phyloP scores from a whole-genome alignment of 1,140 invertebrate genomes.

The Drosophila oshimai region DNA sequence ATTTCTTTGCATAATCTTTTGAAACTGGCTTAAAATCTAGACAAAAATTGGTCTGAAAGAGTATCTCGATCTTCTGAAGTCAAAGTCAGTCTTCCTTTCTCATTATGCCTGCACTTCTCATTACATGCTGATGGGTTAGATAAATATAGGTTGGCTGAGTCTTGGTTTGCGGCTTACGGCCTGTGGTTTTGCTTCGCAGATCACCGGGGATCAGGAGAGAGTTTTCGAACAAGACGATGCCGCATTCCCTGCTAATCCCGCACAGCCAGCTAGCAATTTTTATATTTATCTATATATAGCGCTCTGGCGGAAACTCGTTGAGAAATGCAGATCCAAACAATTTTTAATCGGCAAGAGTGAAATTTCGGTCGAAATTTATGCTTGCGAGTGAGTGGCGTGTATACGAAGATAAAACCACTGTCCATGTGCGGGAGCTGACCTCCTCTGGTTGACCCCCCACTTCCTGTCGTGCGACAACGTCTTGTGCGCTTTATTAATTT shows the following conservation, averaged over 20 bases:
- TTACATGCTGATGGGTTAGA: slow-evolving; percentile 27
- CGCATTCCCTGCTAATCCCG: background rate
- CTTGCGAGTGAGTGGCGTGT: too few species aligned
- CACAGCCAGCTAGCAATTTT: background rate
- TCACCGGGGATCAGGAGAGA: background rate
- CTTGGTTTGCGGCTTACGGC: slow-evolving; percentile 16
- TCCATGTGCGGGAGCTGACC: slow-evolving; percentile 48
- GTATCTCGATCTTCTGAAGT: background rate
- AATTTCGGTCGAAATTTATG: slow-evolving; percentile 36
- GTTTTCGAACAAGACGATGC: background rate
- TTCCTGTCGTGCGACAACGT: slow-evolving; percentile 64
- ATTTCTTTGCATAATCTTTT: background rate
- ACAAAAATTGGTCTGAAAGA: background rate
- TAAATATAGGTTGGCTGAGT: slow-evolving; percentile 24
- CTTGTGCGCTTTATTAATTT: slow-evolving; percentile 57
- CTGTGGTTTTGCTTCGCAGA: slow-evolving; percentile 40
- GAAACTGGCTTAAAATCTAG: too few species aligned
- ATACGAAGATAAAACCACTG: background rate
- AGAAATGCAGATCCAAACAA: background rate
- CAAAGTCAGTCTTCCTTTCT: background rate
- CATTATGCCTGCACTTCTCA: slow-evolving; percentile 18
- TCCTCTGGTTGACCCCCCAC: slow-evolving; percentile 57
- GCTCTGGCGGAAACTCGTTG: background rate
- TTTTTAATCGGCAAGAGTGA: slow-evolving; percentile 4
- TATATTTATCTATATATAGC: background rate